Conservation (phyloP, 2,797 vertebrate genomes). For the Cacajao melanocephalus region DNA sequence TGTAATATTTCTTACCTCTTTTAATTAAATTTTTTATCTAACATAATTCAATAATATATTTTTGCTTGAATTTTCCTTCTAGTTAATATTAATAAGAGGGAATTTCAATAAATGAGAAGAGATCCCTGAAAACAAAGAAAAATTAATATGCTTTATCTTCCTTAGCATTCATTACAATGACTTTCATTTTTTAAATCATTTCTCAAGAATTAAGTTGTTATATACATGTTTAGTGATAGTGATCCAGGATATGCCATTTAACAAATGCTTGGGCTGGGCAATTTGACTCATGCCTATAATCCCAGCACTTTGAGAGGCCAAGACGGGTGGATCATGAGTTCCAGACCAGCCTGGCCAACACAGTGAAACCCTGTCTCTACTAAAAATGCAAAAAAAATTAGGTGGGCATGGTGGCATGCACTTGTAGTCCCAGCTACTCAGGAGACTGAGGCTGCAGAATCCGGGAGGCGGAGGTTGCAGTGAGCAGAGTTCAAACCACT, state of each 20-base stretch:
- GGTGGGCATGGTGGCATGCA: too few species aligned
- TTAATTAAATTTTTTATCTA: not conserved
- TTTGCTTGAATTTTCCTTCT: not conserved
- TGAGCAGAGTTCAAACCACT: too few species aligned
- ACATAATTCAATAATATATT: not conserved
- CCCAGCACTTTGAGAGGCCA: too few species aligned
- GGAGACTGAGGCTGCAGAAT: too few species aligned
- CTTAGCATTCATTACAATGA: not conserved
- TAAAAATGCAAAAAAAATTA: too few species aligned
- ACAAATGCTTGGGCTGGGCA: not conserved
- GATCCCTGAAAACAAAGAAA: not conserved
- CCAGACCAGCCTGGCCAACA: too few species aligned
- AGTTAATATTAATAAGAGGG: not conserved
- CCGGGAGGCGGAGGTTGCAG: too few species aligned
- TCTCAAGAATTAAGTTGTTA: not conserved
- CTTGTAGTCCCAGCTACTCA: too few species aligned
- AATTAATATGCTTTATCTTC: not conserved
- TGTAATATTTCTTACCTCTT: not conserved
- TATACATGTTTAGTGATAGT: not conserved
- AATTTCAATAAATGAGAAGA: not conserved
- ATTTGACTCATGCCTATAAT: too few species aligned
- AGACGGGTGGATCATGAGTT: too few species aligned
- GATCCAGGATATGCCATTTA: not conserved
- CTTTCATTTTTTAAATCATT: not conserved
- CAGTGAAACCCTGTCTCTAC: too few species aligned